phyloP scores from a whole-genome alignment of 2,888 invertebrate genomes.

The Leptinotarsa peninsularis region DNA sequence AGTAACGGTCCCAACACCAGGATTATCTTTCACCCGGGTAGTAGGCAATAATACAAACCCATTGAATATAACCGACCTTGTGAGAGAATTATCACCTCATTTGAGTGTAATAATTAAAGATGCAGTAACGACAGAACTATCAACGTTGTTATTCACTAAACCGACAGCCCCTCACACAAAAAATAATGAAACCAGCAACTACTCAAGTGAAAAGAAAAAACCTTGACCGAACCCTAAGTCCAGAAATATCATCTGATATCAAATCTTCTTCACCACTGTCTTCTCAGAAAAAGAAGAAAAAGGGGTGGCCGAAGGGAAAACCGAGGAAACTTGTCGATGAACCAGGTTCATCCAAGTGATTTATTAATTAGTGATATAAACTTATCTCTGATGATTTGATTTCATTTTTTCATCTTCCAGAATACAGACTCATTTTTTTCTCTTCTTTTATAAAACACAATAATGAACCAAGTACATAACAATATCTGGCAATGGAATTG shows the following conservation, averaged over 20 bases:
- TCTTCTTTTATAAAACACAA: neutral
- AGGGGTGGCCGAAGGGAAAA: neutral
- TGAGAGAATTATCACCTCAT: too few species aligned
- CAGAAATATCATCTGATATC: constrained; percentile 2
- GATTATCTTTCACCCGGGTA: too few species aligned
- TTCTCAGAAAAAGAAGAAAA: neutral
- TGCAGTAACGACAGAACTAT: neutral
- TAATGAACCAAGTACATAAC: constrained; percentile 7
- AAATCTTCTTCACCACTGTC: neutral
- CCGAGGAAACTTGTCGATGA: neutral
- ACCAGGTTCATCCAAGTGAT: too few species aligned
- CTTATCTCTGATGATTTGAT: neutral
- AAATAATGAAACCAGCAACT: neutral
- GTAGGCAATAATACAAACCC: too few species aligned
- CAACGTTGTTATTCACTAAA: neutral
- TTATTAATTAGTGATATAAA: too few species aligned
- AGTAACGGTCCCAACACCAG: too few species aligned
- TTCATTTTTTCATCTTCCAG: too few species aligned
- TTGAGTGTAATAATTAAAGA: neutral
- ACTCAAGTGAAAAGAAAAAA: neutral
- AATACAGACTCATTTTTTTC: neutral
- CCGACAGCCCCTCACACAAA: neutral
- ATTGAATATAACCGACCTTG: too few species aligned
- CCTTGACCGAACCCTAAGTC: neutral
- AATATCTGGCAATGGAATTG: constrained; percentile 12